Evolutionary conservation across 2,888 invertebrate genomes (phyloP), one percentile per base, ranked within the genome.

Genomic region (Spilosoma lubricipeda): DNA sequence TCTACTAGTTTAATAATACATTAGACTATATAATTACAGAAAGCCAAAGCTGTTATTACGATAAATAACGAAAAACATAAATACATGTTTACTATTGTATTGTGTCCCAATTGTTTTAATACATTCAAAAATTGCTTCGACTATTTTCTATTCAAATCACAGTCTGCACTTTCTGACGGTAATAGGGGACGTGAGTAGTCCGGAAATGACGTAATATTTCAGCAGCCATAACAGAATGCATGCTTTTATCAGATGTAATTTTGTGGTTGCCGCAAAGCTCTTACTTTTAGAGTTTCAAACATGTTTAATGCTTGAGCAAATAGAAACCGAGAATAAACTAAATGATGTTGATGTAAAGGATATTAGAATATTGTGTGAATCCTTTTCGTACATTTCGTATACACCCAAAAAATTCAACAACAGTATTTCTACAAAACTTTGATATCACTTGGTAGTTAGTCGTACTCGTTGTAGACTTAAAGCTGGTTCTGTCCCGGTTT

Each of bases 151-250:
- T 72, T 77, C 74, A 72, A 74, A 77, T 70, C 42, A 69, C 71
- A 72, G 63, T 73, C 45, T 74, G 74, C 74, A 74, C 74, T 74
- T 70, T 70, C 63, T n/a, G 56, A 52, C 73, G 74, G 77, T 67
- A 77, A 77, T 72, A 77, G 74, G 74, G 74, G 59, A 71, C 74
- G 71, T 63, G 77, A 70, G 69, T 39, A 64, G 52, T 67, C 69
- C 71, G 77, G 77, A 77, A 72, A 72, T 77, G 77, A 72, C 67
- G 74, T 77, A 64, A 74, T 77, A 74, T 77, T 77, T 77, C 72
- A 77, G 52, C 20, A 27, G 20, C 39, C 63, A 69, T 70, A 72
- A 74, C 69, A 48, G 64, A 67, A 64, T 70, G 72, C 74, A 77
- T 74, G 72, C 42, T 59, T 77, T 72, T 74, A 74, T 69, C 67